Evolutionary conservation across 2,888 invertebrate species (phyloP), one percentile per base, ranked within the genome.

Genomic region (Branchinecta sandiegonensis): DNA sequence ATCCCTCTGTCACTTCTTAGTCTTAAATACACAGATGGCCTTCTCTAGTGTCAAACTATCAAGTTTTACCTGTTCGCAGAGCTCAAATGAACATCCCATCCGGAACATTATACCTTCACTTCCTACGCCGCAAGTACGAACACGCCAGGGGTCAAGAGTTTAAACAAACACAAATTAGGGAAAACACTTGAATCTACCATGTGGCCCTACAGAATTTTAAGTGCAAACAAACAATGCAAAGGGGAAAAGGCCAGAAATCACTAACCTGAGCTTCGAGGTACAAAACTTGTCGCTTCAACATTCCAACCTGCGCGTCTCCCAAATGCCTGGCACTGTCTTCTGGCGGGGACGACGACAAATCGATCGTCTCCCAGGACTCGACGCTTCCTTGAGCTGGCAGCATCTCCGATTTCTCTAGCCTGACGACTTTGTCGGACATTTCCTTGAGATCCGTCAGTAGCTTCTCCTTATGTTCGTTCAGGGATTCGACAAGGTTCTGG

Each of bases 191-290:
- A 37, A 6, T 37, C 37, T 37, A 37, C 6, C 3, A 37, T 37
- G 37, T 37, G 6, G 37, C 6, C 37, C 37, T 37, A 37, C 37
- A 37, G 37, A 37, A 37, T 37, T 37, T 37, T 37, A 37, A 37
- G 37, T 37, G 37, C 37, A 37, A 37, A 6, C 6, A 37, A 37
- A 37, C 37, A 37, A 37, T 37, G 37, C 2, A 3, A 37, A 6
- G 3, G 37, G 37, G 5, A 37, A 37, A 0, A 37, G 6, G 37
- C 37, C 4, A 37, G 37, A 5, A 37, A 37, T 37, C 37, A 56
- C 9, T 56, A 17, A 56, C 63, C 63, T 56, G 63, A 17, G 63
- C n/a, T 56, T 56, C 63, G 23, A 56, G 63, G 23, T 56, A 56
- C 63, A 56, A 17, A n/a, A 56, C 63, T 56, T 56, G 63, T 10